Evolutionary conservation across 2,113 vertebrate genomes (phyloP).

Genomic region (Chaetorhynchus papuensis): DNA sequence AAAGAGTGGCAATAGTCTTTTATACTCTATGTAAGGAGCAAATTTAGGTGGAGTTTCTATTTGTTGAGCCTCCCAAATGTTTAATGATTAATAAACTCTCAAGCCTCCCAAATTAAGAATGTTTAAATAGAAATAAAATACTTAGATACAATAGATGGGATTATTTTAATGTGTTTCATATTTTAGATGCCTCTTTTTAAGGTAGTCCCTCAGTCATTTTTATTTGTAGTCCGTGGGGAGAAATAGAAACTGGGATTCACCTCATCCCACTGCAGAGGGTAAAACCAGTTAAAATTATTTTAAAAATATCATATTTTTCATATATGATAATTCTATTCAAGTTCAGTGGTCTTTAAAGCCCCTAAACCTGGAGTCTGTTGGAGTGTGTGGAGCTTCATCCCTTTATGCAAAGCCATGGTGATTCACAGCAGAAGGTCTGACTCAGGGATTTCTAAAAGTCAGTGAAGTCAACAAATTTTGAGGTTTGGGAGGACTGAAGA

Average conservation of each 20-base stretch:
- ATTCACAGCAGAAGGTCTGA: neutral
- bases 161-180: neutral
- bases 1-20: neutral
- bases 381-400: neutral
- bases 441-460: neutral
- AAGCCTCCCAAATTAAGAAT: neutral
- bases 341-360: neutral
- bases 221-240: neutral
- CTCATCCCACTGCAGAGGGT: neutral
- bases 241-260: neutral
- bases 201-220: neutral
- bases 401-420: neutral
- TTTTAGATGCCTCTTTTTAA: neutral
- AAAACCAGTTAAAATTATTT: neutral
- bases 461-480: neutral
- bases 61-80: neutral
- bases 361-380: neutral
- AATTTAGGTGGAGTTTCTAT: neutral
- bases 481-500: neutral
- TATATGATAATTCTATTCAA: neutral
- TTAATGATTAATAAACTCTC: neutral
- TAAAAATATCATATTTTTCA: neutral
- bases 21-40: neutral
- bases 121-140: neutral
- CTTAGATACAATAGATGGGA: neutral